A percentile compares a stretch with the other conserved stretches of the same genome.
Conservation (phyloP, 2,113 vertebrate genomes). For the Eudorcas thomsonii region DNA sequence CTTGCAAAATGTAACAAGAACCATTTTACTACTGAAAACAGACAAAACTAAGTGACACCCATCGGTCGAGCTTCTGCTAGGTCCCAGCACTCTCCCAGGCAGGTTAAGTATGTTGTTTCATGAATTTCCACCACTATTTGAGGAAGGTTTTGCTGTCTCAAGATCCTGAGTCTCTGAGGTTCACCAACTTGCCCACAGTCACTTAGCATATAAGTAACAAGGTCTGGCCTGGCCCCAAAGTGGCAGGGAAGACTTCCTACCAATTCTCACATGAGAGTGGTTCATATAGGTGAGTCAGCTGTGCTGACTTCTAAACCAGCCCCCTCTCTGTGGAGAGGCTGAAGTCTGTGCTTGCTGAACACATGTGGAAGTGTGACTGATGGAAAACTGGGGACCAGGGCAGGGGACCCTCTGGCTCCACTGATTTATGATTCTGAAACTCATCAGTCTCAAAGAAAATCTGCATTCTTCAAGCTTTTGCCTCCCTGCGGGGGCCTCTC, state of each 20-base stretch:
- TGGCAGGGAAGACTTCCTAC: neutral
- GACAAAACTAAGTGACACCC: neutral
- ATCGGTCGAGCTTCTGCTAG: neutral
- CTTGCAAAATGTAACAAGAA: neutral
- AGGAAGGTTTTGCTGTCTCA: neutral
- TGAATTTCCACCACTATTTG: neutral
- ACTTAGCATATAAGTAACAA: neutral
- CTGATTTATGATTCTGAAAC: neutral
- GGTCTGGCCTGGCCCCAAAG: neutral
- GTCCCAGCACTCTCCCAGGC: neutral
- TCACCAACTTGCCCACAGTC: neutral
- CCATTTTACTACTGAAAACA: no score
- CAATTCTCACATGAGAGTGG: neutral
- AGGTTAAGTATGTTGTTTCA: neutral
- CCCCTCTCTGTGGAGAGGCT: neutral
- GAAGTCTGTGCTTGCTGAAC: neutral
- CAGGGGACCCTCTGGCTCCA: neutral
- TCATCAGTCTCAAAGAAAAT: neutral
- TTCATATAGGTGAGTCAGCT: neutral
- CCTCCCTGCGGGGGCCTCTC: fast-evolving
- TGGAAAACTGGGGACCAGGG: no score
- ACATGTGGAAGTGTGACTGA: fast-evolving
- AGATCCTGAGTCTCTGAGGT: neutral
- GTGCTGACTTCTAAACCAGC: neutral
- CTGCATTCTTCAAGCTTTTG: neutral